phyloP scores from a whole-genome alignment of 2,113 vertebrate species.

The Pteruthius melanotis region DNA sequence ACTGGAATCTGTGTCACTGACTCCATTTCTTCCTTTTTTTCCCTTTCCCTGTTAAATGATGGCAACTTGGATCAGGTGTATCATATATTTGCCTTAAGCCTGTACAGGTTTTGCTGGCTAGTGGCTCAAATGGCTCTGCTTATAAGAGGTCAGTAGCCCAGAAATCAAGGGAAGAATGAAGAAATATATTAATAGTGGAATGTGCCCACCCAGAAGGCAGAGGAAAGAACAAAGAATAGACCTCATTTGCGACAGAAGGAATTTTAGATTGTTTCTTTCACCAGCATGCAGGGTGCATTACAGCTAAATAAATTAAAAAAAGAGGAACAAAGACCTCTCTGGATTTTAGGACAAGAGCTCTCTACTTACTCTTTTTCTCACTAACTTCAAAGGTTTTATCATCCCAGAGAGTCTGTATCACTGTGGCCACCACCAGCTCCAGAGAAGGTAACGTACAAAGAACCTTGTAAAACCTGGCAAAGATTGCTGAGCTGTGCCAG shows the following conservation, averaged over 20 bases:
- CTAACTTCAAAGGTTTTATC: background rate
- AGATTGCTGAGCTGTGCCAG: background rate
- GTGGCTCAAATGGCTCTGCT: background rate
- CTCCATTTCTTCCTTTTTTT: background rate
- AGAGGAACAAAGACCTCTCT: background rate
- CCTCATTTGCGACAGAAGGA: fast-evolving
- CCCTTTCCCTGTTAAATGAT: background rate
- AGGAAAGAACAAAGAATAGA: background rate
- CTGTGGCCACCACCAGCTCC: background rate
- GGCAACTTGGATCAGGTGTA: background rate
- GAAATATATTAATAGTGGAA: background rate
- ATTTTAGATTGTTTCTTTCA: background rate
- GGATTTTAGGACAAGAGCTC: background rate
- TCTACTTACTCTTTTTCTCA: background rate
- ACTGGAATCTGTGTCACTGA: background rate
- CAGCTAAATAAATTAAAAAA: background rate
- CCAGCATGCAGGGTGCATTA: background rate
- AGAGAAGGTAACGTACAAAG: fast-evolving
- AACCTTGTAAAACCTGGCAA: background rate
- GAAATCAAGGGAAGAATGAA: background rate
- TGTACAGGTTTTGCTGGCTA: background rate
- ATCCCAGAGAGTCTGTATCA: background rate
- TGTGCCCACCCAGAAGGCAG: background rate
- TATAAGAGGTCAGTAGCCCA: background rate
- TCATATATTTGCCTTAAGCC: background rate